A percentile compares a stretch with the other conserved stretches of the same genome.
Evolutionary conservation across 2,888 invertebrate genomes (phyloP).

Genomic region (Melinopterus prodromus): DNA sequence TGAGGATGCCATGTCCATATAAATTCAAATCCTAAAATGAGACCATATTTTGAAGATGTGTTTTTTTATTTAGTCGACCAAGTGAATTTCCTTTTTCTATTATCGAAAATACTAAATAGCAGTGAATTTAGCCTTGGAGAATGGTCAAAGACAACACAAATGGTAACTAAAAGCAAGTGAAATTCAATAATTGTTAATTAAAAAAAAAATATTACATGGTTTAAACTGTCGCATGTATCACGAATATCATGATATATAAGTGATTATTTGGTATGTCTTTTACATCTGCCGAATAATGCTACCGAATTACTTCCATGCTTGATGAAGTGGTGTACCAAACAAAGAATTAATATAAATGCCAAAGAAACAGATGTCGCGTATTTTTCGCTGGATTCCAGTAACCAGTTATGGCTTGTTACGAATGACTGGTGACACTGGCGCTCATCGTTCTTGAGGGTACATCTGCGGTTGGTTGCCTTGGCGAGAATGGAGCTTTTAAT

Average conservation of each 20-base stretch:
- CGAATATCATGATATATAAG: too few species aligned
- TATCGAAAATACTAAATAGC: too few species aligned
- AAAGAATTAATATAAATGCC: neutral
- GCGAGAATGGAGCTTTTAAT: too few species aligned
- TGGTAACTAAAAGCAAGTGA: too few species aligned
- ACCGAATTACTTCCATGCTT: neutral
- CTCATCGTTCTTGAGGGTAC: neutral
- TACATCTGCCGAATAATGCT: neutral
- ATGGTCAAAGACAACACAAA: too few species aligned
- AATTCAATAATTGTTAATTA: too few species aligned
- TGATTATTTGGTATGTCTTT: neutral
- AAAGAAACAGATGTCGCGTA: neutral
- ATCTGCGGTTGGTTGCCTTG: neutral
- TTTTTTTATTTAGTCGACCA: too few species aligned
- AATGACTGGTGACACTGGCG: neutral
- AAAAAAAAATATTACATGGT: neutral
- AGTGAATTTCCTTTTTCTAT: too few species aligned
- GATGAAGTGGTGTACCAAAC: neutral
- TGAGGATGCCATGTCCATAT: neutral
- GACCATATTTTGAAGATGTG: too few species aligned
- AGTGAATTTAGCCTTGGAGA: too few species aligned
- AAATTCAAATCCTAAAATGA: too few species aligned
- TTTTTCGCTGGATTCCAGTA: neutral
- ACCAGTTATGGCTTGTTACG: neutral
- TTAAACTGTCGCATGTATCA: neutral